Base-by-base conservation (phyloP, 2,888 invertebrate genomes). In the Operophtera brumata region DNA sequence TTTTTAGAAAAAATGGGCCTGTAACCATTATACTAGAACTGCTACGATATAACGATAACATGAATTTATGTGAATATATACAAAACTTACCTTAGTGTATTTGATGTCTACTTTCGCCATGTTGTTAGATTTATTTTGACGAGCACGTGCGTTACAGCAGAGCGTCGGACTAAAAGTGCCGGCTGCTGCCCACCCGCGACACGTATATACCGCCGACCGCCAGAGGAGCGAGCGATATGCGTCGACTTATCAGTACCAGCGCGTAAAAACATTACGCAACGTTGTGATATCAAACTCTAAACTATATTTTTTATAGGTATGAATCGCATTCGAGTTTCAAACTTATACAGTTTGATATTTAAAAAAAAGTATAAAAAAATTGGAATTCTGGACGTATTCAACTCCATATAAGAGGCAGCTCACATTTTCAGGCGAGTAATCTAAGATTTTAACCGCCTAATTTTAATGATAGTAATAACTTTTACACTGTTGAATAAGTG, bases 41-140 rank as follows among this genome's bases (percentile, higher is more conserved):
- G n/a, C n/a, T n/a, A n/a, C n/a, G n/a, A n/a, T n/a, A n/a, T n/a
- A n/a, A n/a, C n/a, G 20, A 20, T 20, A 20, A 20, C 2, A 20
- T 3, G 4, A 20, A 20, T n/a, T 2, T 20, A 20, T 20, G 20
- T 20, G 20, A 20, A n/a, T 11, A 30, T 4, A 30, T n/a, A 34
- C 11, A 34, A 34, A 25, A 54, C 75, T 59, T 72, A 91, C 91
- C 85, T 91, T 86, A 0, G 86, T 91, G 66, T 90, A 91, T 72
- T 90, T 87, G 70, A 91, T 83, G 62, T 86, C 79, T 57, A 91
- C 88, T 71, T 87, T 86, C 54, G 78, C 84, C 91, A 91, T 91
- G 57, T 72, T 85, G 61, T 47, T 47, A 59, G 39, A 26, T 48
- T 43, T 45, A 7, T 54, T 53, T n/a, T 1, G 0, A 37, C 30